Evolutionary conservation across 2,797 vertebrate species (phyloP), one percentile per base, ranked within the genome.

Genomic region (Luscinia megarhynchos): DNA sequence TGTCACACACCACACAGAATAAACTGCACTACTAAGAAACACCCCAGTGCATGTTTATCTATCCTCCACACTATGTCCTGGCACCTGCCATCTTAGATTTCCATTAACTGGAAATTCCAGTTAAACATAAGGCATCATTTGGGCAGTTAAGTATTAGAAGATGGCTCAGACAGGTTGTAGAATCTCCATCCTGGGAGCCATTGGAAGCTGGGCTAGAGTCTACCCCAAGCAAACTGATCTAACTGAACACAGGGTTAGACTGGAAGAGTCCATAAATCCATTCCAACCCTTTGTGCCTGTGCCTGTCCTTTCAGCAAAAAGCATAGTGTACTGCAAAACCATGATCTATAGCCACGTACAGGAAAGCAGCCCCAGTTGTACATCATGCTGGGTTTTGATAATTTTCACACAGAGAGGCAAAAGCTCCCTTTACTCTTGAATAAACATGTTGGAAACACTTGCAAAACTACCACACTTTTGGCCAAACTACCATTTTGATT

Each of bases 281-380:
- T 62, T 61, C 68, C 27, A 57, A 24, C 15, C 26, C 1, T 11
- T 17, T 1, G 22, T 19, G 29, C 29, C 58, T 30, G 40, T 58
- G 58, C 18, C 46, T 27, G 10, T 29, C 48, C 63, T 43, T 84
- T 48, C 66, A 72, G 69, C 38, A 83, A 68, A 30, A 43, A 75
- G 41, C 34, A 68, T 19, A 15, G 0, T 1, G 5, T 14, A 29
- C 3, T 30, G 34, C 17, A 86, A 81, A 90, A 22, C n/a, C 36
- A 43, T 18, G 2, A 34, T 2, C 55, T 43, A 15, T 0, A 70
- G 41, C 23, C 72, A 61, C 0, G 0, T 20, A 45, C 26, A 61
- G 41, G 34, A 78, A 84, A 90, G 55, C 66, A 73, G 32, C 6
- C 29, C 38, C 46, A 40, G 66, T 9, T 58, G 58, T 16, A 38